phyloP scores from a whole-genome alignment of 1,140 invertebrate species.

The Drosophila pachea region DNA sequence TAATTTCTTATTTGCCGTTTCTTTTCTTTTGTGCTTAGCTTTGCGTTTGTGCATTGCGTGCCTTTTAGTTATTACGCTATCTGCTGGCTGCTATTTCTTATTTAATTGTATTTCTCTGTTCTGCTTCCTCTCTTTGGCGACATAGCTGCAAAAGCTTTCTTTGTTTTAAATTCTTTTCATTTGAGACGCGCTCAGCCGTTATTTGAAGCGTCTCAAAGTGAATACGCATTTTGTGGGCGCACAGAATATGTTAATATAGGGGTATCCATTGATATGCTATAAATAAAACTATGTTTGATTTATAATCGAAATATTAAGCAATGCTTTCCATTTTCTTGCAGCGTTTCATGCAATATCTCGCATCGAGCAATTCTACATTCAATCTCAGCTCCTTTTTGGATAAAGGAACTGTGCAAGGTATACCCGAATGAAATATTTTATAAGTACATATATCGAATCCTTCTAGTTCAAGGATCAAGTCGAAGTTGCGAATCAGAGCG shows the following conservation, averaged over 20 bases:
- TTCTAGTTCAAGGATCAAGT: neutral
- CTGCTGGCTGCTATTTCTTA: neutral
- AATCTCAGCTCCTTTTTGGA: slow-evolving; percentile 98
- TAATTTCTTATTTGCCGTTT: slow-evolving; percentile 14
- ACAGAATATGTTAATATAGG: neutral
- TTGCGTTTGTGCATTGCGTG: slow-evolving; percentile 20
- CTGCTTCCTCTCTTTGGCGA: slow-evolving; percentile 20
- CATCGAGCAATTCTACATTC: slow-evolving; percentile 99
- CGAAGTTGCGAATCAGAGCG: neutral
- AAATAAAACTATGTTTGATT: neutral
- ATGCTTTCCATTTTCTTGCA: slow-evolving; percentile 82
- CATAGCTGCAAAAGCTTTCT: slow-evolving; percentile 20
- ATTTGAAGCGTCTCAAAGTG: neutral
- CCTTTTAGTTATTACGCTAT: slow-evolving; percentile 35
- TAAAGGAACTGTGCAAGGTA: slow-evolving; percentile 97
- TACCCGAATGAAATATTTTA: slow-evolving; percentile 28
- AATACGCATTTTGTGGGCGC: neutral
- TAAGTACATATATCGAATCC: neutral
- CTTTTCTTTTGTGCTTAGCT: slow-evolving; percentile 11
- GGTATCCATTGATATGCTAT: no score
- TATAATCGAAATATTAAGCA: neutral
- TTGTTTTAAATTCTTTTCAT: neutral
- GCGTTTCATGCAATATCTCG: slow-evolving; percentile 99
- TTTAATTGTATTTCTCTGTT: slow-evolving; percentile 16
- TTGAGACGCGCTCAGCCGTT: neutral